Base-by-base conservation (phyloP, 2,888 invertebrate species). In the Ametastegia equiseti region DNA sequence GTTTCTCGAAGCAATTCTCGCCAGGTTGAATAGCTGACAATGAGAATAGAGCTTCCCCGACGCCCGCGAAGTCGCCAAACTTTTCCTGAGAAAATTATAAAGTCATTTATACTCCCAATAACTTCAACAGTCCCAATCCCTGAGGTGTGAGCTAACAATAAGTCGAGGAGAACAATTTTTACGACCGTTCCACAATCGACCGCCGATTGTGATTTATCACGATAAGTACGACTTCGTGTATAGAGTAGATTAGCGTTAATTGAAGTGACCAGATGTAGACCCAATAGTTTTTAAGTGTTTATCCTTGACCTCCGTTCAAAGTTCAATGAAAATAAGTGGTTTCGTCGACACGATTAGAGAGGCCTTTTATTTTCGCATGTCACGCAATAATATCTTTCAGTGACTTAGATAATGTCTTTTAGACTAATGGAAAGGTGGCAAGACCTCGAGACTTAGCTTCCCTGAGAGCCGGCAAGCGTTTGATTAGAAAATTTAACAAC, bases 211-310 rank as follows among this genome's bases (percentile, higher is more conserved):
- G 13, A 19, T n/a, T 69, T 69, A 71, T 71, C 67, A 19, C 39
- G n/a, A n/a, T 67, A 13, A 75, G 75, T 75, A 75, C 50, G 6
- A 75, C 54, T 54, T 6, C 75, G 36, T 75, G 75, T 75, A 19
- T 36, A 9, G 19, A 54, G n/a, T 30, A 75, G 75, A 75, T 75
- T 54, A 75, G 54, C 50, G 36, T 54, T 75, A 75, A 50, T 36
- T 13, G 75, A 75, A 5, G 23, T 75, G n/a, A 50, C 50, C 36
- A 19, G 42, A 30, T n/a, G 47, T 27, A 15, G 13, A 13, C 23
- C 47, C 27, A 71, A 71, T 23, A 45, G 50, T 75, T 54, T 75
- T 75, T 75, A 54, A 36, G 54, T 54, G 50, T 19, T 33, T 33
- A 54, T 50, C 73, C 50, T 75, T 54, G 36, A 54, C n/a, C 54